Percentiles rank a stretch among this genome's conserved stretches.
Conservation (phyloP, 2,113 vertebrate species). For the Regulus satrapa region DNA sequence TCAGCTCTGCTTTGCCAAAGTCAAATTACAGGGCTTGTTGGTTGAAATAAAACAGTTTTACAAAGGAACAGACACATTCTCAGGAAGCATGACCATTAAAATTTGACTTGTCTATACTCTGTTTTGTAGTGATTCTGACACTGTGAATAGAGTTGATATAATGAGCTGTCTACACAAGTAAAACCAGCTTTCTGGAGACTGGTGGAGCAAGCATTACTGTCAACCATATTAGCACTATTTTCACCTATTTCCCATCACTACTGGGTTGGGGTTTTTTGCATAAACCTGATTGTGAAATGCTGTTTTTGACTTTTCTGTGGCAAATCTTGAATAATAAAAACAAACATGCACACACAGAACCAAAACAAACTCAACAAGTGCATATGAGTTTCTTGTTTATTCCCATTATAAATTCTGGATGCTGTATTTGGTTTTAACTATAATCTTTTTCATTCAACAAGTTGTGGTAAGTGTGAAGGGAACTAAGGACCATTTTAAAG, state of each 20-base stretch:
- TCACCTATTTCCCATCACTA: not conserved
- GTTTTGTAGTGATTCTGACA: not conserved
- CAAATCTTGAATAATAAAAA: not conserved
- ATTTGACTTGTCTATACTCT: not conserved
- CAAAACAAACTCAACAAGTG: not conserved
- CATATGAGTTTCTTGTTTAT: not conserved
- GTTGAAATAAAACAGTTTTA: not conserved
- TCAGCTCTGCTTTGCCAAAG: not conserved
- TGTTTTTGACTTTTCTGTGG: not conserved
- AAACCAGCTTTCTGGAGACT: not conserved
- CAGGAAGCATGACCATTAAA: not conserved
- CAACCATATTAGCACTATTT: not conserved
- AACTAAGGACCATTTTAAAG: not conserved
- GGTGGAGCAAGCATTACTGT: not conserved
- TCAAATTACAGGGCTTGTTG: not conserved
- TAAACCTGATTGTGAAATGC: not conserved
- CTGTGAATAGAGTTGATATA: not conserved
- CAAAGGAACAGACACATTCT: not conserved
- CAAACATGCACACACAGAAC: not conserved
- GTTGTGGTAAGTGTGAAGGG: not conserved
- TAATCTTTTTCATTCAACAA: not conserved
- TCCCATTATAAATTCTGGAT: not conserved
- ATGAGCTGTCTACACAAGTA: not conserved
- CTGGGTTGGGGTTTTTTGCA: accelerated
- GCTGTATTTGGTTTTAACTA: not conserved